Evolutionary conservation across 2,113 vertebrate genomes (phyloP), one percentile per base, ranked within the genome.

Genomic region (Bubo scandiacus): DNA sequence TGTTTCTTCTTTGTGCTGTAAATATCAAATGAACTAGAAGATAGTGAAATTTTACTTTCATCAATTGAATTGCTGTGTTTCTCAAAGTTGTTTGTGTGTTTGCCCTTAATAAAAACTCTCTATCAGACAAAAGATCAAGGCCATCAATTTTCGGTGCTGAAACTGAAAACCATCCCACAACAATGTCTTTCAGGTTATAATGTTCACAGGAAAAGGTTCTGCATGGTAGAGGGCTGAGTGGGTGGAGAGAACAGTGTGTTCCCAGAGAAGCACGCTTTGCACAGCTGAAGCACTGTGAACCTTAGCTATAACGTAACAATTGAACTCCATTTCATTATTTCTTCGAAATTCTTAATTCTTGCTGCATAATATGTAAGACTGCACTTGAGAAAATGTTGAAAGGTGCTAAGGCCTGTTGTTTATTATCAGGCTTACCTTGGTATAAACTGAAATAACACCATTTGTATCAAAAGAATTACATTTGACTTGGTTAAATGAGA

Each of bases 91-190:
- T 78, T 78, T 92, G 45, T 96, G 40, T 78, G 65, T 95, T 87
- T 80, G 34, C 47, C 72, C 43, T 87, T 86, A 91, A 90, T 88
- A 91, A 89, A 89, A 82, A 21, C 34, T 42, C 32, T 86, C 36
- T 21, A 75, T 68, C 72, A 79, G 73, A 83, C 81, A 87, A 70
- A 86, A 81, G 63, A 91, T 93, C 90, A 94, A 90, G 89, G 84
- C 81, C 79, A 89, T 94, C 59, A 88, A 25, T 92, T 90, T 95
- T 93, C 79, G 85, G 45, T 80, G 85, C 86, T 97, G 87, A 90
- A 87, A 55, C 91, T 92, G 93, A 89, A 93, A 96, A 94, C 62
- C 82, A 94, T 88, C 93, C 77, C 62, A 78, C 52, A 90, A 90
- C 84, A 93, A 88, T 73, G 61, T 78, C 94, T 96, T 90, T 74